Evolutionary conservation across 1,140 invertebrate species (phyloP).

Genomic region (Drosophila kikkawai): DNA sequence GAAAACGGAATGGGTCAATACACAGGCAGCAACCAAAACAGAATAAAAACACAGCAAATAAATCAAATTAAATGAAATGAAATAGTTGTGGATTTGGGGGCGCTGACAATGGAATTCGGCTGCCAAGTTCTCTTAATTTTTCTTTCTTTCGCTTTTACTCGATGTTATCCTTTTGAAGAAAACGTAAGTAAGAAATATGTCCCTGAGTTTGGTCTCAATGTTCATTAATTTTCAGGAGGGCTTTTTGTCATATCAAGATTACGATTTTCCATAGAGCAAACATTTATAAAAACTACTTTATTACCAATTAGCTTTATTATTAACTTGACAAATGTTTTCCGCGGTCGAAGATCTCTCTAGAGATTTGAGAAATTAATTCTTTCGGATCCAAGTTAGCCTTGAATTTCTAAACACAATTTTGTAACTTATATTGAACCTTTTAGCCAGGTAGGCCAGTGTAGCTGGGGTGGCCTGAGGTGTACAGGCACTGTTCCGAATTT

Average conservation of each 20-base stretch:
- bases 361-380: not conserved
- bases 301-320: not conserved
- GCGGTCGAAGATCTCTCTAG: not conserved
- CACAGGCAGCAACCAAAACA: slow-evolving; percentile 47
- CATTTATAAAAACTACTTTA: not conserved
- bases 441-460: not conserved
- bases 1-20: slow-evolving; percentile 29
- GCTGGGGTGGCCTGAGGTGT: slow-evolving; percentile 16
- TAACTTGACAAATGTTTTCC: not conserved
- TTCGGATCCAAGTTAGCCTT: not conserved
- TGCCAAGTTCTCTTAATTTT: slow-evolving; percentile 34
- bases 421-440: slow-evolving; percentile 2
- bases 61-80: slow-evolving; percentile 83
- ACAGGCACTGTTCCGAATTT: not conserved
- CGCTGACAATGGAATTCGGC: slow-evolving; percentile 67
- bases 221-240: not conserved
- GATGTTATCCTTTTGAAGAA: not conserved
- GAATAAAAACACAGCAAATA: slow-evolving; percentile 65
- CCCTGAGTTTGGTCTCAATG: not conserved
- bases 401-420: not conserved
- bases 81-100: slow-evolving; percentile 73
- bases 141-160: slow-evolving; percentile 1
- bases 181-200: not conserved
- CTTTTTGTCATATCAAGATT: not conserved
- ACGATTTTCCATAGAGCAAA: not conserved